Conservation (phyloP, 2,888 invertebrate species). For the Mimumesa dahlbomi region DNA sequence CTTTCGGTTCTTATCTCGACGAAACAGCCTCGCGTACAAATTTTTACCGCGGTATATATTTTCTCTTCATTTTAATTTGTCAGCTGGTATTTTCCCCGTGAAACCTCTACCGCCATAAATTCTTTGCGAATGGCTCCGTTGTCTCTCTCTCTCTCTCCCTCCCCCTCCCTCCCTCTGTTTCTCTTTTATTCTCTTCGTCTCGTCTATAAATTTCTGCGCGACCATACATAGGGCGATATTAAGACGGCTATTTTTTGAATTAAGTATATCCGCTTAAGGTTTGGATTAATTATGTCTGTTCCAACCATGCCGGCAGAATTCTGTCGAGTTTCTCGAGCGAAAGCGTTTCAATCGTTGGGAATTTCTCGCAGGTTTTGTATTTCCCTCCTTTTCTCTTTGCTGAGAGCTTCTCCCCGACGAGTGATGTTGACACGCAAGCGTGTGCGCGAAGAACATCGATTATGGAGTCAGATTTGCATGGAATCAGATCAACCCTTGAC, state of each 20-base stretch:
- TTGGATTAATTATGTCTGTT: background rate
- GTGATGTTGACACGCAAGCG: background rate
- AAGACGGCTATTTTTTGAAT: background rate
- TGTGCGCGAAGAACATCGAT: constrained; percentile 19
- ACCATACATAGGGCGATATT: background rate
- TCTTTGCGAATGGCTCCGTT: background rate
- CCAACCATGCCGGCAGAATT: background rate
- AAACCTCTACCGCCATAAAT: constrained; percentile 25
- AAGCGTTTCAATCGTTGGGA: background rate
- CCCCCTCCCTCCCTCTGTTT: background rate
- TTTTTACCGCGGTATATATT: background rate
- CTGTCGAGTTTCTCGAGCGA: background rate
- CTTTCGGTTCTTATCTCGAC: background rate
- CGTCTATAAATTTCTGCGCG: constrained; percentile 1
- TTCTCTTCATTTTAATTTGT: too few species aligned
- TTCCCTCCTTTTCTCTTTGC: background rate
- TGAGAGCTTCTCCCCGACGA: background rate
- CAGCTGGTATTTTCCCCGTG: too few species aligned
- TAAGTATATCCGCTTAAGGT: background rate
- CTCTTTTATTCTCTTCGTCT: background rate
- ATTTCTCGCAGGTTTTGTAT: background rate
- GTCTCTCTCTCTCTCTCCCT: background rate
- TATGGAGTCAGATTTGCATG: constrained; percentile 25
- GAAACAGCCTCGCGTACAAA: constrained; percentile 1
- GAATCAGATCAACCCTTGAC: constrained; percentile 8